phyloP scores from a whole-genome alignment of 2,888 invertebrate species.

The Dryobota labecula region DNA sequence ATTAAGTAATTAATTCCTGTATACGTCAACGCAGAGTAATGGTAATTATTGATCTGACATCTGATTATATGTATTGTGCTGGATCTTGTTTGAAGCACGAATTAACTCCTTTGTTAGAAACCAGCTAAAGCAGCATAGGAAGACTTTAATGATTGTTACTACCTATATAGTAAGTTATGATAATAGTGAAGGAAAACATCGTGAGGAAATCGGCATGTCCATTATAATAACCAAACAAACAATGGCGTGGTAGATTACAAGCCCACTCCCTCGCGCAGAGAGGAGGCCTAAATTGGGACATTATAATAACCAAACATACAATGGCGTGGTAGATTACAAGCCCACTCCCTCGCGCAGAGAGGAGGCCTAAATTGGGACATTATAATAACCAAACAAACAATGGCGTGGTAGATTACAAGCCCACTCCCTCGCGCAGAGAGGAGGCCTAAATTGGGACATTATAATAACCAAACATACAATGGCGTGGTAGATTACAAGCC shows the following conservation, averaged over 20 bases:
- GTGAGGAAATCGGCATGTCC: too few species aligned
- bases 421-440: background rate
- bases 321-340: background rate
- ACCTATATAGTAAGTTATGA: background rate
- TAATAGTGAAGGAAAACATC: background rate
- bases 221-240: background rate
- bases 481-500: background rate
- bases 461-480: background rate
- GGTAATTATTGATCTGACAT: slow-evolving; percentile 6
- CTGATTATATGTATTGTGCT: background rate
- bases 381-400: background rate
- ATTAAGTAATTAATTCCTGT: slow-evolving; percentile 30
- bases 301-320: background rate
- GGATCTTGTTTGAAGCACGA: background rate
- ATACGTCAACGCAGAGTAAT: background rate
- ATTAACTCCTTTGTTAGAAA: slow-evolving; percentile 10
- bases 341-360: background rate
- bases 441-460: background rate
- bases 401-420: background rate
- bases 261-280: background rate
- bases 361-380: too few species aligned
- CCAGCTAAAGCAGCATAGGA: background rate
- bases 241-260: background rate
- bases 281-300: too few species aligned
- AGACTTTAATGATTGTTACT: background rate